Percentiles rank a stretch among this genome's conserved stretches.
Conservation (phyloP, 2,888 invertebrate genomes). For the Heliconius ethilla region DNA sequence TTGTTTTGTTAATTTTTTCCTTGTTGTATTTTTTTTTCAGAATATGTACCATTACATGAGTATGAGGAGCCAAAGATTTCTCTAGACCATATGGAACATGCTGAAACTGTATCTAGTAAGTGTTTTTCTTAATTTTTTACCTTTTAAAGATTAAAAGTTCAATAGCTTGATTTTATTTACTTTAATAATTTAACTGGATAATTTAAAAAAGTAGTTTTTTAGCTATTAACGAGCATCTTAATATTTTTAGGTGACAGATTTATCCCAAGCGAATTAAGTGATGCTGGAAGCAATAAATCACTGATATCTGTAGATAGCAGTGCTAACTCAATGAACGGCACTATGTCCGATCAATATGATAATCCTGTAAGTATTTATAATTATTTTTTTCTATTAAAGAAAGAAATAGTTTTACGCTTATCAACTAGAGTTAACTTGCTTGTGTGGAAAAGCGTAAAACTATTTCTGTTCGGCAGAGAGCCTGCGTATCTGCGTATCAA, state of each 20-base stretch:
- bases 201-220: too few relatives aligned
- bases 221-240: not conserved
- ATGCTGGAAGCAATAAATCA: constrained; percentile 74
- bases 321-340: constrained; percentile 69
- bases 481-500: too few relatives aligned
- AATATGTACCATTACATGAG: constrained; percentile 70
- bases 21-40: constrained; percentile 51
- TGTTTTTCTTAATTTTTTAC: constrained; percentile 33
- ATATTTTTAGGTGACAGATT: constrained; percentile 64
- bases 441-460: too few relatives aligned
- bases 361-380: constrained; percentile 61
- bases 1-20: not conserved
- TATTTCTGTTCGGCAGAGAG: too few relatives aligned
- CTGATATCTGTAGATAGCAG: constrained; percentile 69
- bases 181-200: not conserved
- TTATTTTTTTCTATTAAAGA: not conserved
- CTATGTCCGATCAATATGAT: constrained; percentile 69
- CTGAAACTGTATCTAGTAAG: constrained; percentile 74
- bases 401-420: not conserved
- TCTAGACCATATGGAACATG: constrained; percentile 66
- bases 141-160: not conserved
- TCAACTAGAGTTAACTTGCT: too few relatives aligned
- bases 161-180: not conserved
- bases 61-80: constrained; percentile 75
- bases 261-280: constrained; percentile 70